Base-by-base conservation (phyloP, 1,140 invertebrate genomes). In the Calycopis cecrops region DNA sequence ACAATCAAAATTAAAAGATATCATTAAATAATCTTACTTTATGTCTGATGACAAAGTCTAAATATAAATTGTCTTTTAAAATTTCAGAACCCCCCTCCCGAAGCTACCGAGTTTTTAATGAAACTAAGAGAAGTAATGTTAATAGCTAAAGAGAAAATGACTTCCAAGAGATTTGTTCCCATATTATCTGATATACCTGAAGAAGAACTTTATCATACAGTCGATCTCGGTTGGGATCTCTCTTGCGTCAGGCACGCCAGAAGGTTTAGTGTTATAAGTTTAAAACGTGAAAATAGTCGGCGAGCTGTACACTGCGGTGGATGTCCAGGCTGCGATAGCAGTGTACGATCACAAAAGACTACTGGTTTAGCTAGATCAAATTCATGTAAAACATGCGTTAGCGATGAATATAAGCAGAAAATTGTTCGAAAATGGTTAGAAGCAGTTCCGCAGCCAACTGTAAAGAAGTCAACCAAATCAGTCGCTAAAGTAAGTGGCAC, bases 91-190 rank as follows among this genome's bases (percentile, higher is more conserved):
- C 95, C 95, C 44, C 95, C 95, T 10, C 94, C 95, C 65, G 95
- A 94, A 34, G 94, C 95, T 11, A 82, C 96, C 35, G 95, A 97
- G 78, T 96, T 97, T 79, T 87, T 97, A 9, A 88, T 91, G 0
- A 95, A 96, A 88, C 95, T 97, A 52, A 91, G 95, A 16, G 95
- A 96, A 88, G 94, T 96, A 9, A 96, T 97, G 69, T 88, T 92
- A 4, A 92, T 96, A 37, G 95, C 95, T 4, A 96, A 95, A 77
- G 92, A 94, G 54, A 96, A 96, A 80, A 95, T 97, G 92, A 88
- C 90, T n/a, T 90, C 91, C 1, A 96, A 96, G 81, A 90, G 92
- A 53, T 97, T 95, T 71, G 88, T 93, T 42, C 95, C 95, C n/a
- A 93, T 91, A 35, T 81, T 97, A 1, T 88, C 91, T 8, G 91